Evolutionary conservation across 1,140 invertebrate genomes (phyloP).

Genomic region (Rhopalosiphum maidis): DNA sequence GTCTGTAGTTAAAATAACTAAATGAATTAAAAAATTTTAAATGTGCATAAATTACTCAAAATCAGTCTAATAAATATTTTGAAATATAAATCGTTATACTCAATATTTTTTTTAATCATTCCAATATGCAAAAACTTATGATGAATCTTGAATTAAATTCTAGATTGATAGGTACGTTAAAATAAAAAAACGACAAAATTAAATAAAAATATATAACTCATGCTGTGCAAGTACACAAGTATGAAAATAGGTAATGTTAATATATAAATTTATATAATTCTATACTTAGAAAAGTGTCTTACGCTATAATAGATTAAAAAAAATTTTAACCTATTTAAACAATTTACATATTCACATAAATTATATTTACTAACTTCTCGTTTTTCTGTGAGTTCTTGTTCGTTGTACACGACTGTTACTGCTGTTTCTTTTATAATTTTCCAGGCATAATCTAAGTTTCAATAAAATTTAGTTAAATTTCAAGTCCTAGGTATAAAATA

Average conservation of each 20-base stretch:
- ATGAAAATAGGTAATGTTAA: no score
- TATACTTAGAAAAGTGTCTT: no score
- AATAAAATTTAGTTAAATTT: background rate
- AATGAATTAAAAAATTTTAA: no score
- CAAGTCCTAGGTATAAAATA: background rate
- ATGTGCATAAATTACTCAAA: no score
- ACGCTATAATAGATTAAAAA: no score
- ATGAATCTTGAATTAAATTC: background rate
- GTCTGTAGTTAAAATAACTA: no score
- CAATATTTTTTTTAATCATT: background rate
- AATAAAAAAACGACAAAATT: background rate
- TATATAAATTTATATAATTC: no score
- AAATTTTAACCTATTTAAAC: no score
- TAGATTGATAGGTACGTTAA: background rate
- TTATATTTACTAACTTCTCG: slow-evolving; percentile 56
- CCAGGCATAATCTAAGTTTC: slow-evolving; percentile 83
- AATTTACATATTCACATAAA: background rate
- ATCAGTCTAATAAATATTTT: no score
- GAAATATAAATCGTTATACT: no score
- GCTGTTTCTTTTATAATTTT: slow-evolving; percentile 85
- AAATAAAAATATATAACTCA: background rate
- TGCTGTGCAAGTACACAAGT: background rate
- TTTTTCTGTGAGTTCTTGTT: slow-evolving; percentile 67
- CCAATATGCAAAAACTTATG: background rate
- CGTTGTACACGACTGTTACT: slow-evolving; percentile 60